phyloP scores from a whole-genome alignment of 2,113 vertebrate genomes.

The Pygoscelis adeliae region DNA sequence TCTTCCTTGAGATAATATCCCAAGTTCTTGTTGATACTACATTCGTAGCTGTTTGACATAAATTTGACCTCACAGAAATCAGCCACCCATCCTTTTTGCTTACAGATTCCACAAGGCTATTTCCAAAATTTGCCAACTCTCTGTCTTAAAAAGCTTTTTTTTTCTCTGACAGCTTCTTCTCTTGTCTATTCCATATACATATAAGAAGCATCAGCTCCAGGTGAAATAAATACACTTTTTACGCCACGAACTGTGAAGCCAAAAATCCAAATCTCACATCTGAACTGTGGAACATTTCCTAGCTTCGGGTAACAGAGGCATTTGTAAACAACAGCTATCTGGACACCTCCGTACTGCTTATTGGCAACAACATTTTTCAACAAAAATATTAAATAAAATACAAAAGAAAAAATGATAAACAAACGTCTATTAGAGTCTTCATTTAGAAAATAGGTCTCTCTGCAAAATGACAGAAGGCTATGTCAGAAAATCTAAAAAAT shows the following conservation, averaged over 20 bases:
- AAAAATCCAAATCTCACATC: slow-evolving; percentile 62
- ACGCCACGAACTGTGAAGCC: slow-evolving; percentile 31
- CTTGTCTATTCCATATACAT: slow-evolving; percentile 60
- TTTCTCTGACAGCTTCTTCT: neutral
- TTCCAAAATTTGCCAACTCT: slow-evolving; percentile 31
- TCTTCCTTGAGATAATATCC: slow-evolving; percentile 69
- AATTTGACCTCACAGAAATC: slow-evolving; percentile 61
- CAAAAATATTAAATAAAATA: slow-evolving; percentile 55
- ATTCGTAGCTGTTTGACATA: slow-evolving; percentile 69
- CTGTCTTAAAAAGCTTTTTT: slow-evolving; percentile 9
- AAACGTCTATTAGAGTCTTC: slow-evolving; percentile 46
- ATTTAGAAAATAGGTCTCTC: slow-evolving; percentile 67
- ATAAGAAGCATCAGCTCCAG: slow-evolving; percentile 48
- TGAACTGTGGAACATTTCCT: slow-evolving; percentile 20
- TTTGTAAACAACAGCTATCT: slow-evolving; percentile 69
- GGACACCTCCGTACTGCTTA: slow-evolving; percentile 52
- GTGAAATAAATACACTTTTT: slow-evolving; percentile 53
- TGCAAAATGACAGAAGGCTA: neutral
- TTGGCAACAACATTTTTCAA: slow-evolving; percentile 48
- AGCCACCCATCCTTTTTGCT: slow-evolving; percentile 73
- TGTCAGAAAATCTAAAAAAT: slow-evolving; percentile 40
- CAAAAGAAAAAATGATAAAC: slow-evolving; percentile 44
- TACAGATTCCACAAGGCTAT: slow-evolving; percentile 44
- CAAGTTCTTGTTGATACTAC: slow-evolving; percentile 65
- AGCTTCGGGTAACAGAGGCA: slow-evolving; percentile 5